Percentiles rank a stretch among this genome's conserved stretches.
These are phyloP conservation scores for Dipodomys merriami DNA, from an alignment of 2,113 vertebrate species.

Conservation along the genomic window DNA sequence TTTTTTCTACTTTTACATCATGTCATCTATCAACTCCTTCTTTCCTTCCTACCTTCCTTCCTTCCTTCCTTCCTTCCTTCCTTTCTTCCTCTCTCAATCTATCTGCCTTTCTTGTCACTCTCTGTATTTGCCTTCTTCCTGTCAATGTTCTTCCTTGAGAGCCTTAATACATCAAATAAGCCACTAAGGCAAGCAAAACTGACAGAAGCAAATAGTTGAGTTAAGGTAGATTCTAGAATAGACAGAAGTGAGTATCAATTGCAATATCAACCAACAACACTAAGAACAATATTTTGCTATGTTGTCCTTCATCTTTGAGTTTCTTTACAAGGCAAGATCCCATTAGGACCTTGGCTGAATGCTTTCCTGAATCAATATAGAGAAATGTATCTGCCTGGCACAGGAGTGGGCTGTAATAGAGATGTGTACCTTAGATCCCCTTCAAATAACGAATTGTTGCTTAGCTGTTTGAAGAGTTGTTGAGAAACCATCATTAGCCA, in stretches of 20 bases:
- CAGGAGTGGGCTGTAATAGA: neutral
- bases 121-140: neutral
- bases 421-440: neutral
- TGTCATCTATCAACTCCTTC: too few species aligned
- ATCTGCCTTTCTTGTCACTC: too few species aligned
- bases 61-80: too few species aligned
- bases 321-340: neutral
- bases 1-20: too few species aligned
- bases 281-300: neutral
- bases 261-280: rapidly evolving
- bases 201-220: neutral
- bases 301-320: neutral
- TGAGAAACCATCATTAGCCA: neutral
- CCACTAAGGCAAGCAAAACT: neutral
- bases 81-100: too few species aligned
- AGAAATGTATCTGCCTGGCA: neutral
- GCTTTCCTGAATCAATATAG: neutral
- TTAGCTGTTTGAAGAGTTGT: neutral
- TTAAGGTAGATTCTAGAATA: neutral
- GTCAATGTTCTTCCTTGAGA: neutral
- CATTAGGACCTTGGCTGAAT: neutral
- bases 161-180: neutral
- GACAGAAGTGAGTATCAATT: neutral
- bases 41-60: too few species aligned
- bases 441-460: neutral